Percentiles rank a stretch among this genome's conserved stretches.
phyloP scores from a whole-genome alignment of 2,113 vertebrate genomes.

The Eleginops maclovinus region DNA sequence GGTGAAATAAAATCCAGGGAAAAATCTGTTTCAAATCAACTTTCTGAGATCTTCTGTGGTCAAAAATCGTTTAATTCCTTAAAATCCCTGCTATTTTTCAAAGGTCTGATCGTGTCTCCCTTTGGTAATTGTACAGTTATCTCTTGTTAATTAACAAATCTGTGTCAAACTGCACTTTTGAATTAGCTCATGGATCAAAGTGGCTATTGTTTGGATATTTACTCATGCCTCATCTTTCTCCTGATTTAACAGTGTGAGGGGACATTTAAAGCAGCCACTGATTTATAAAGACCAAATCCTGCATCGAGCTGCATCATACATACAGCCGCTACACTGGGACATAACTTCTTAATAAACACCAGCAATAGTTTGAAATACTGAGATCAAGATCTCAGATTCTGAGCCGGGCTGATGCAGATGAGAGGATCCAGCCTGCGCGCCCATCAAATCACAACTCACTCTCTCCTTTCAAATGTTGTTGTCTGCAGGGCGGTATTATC shows the following conservation, averaged over 20 bases:
- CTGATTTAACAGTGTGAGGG: background rate
- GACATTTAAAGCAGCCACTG: background rate
- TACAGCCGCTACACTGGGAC: background rate
- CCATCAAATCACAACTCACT: conserved; percentile 29
- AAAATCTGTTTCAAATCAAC: background rate
- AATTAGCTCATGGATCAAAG: no score
- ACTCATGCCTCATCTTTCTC: background rate
- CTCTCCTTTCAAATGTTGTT: conserved; percentile 32
- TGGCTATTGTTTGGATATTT: background rate
- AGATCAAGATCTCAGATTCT: background rate
- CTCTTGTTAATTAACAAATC: background rate
- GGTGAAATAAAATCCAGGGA: background rate
- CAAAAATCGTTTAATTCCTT: background rate
- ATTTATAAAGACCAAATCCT: background rate
- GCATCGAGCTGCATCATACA: no score
- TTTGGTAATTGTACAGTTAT: background rate
- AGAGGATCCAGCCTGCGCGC: conserved; percentile 29
- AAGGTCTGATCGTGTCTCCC: background rate
- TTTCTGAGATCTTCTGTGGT: background rate
- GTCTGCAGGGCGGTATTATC: conserved; percentile 62
- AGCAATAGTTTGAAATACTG: conserved; percentile 9
- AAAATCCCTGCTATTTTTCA: background rate
- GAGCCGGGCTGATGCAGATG: conserved; percentile 28
- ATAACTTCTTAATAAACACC: background rate
- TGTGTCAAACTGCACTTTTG: background rate